phyloP scores from a whole-genome alignment of 2,113 vertebrate species.

The Eolophus roseicapilla region DNA sequence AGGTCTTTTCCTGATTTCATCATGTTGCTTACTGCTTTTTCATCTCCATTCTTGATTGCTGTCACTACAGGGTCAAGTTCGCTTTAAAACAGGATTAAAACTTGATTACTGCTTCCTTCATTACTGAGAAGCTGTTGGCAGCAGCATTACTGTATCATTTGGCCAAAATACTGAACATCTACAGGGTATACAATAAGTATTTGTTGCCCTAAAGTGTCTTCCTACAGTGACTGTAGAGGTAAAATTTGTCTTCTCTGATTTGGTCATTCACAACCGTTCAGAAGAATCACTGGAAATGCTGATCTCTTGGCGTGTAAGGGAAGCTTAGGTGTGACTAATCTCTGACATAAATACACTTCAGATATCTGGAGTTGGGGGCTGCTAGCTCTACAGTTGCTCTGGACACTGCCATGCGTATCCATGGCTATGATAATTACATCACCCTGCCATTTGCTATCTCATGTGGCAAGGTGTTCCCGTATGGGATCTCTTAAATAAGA shows the following conservation, averaged over 20 bases:
- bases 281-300: neutral
- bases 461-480: neutral
- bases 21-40: conserved; percentile 72
- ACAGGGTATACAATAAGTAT: neutral
- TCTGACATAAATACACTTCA: neutral
- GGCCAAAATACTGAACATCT: neutral
- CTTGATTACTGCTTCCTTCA: conserved; percentile 1
- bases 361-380: neutral
- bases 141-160: neutral
- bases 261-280: neutral
- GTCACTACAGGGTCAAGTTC: conserved; percentile 75
- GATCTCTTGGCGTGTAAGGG: neutral
- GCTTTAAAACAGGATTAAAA: conserved; percentile 67
- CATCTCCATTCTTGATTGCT: conserved; percentile 79
- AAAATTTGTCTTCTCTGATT: neutral
- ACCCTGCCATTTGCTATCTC: neutral
- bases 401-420: neutral
- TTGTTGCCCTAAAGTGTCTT: neutral
- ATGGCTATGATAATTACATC: neutral
- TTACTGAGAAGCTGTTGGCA: neutral
- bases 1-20: conserved; percentile 75
- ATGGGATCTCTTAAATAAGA: neutral
- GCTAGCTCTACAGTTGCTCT: neutral
- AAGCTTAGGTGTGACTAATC: neutral
- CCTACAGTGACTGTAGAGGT: neutral